Base-by-base conservation (phyloP, 2,888 invertebrate species). In the Callyntrura guangdongensis region DNA sequence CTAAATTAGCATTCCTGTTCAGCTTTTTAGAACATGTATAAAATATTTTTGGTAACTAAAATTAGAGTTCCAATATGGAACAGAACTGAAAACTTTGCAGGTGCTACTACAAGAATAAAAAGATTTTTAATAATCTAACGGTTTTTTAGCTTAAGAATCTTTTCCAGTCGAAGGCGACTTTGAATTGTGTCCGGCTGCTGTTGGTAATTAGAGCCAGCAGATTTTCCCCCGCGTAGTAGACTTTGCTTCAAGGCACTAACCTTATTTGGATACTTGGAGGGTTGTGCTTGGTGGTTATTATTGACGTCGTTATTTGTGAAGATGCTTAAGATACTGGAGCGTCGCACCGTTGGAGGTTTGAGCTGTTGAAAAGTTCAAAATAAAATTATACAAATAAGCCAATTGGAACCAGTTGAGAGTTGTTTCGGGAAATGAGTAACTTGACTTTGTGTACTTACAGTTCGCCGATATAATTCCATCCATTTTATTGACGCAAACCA, bases 401-500 rank as follows among this genome's bases (percentile, higher is more conserved):
- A 6, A n/a, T n/a, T n/a, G n/a, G n/a, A n/a, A n/a, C n/a, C n/a
- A n/a, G n/a, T n/a, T n/a, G n/a, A n/a, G n/a, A n/a, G n/a, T n/a
- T n/a, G n/a, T n/a, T n/a, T n/a, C n/a, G n/a, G n/a, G n/a, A n/a
- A n/a, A n/a, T n/a, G n/a, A n/a, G n/a, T n/a, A n/a, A n/a, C n/a
- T n/a, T n/a, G n/a, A n/a, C n/a, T n/a, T n/a, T 36, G 36, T 45
- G 1, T 22, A 77, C 59, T 77, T 64, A 86, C 86, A 20, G 22
- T 61, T 86, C 77, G 56, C 45, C 77, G 36, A 36, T 77, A 77
- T 3, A 86, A 8, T n/a, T 86, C 86, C 11, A 27, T 25, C 86
- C 86, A 86, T 22, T 86, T 86, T 9, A 86, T 11, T 17, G 59
- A 36, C n/a, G 61, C 77, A 59, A 74, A 86, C 86, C 86, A 86